These are phyloP conservation scores for Drosophila sucinea DNA, from an alignment of 1,140 invertebrate species.

Conservation along the genomic window DNA sequence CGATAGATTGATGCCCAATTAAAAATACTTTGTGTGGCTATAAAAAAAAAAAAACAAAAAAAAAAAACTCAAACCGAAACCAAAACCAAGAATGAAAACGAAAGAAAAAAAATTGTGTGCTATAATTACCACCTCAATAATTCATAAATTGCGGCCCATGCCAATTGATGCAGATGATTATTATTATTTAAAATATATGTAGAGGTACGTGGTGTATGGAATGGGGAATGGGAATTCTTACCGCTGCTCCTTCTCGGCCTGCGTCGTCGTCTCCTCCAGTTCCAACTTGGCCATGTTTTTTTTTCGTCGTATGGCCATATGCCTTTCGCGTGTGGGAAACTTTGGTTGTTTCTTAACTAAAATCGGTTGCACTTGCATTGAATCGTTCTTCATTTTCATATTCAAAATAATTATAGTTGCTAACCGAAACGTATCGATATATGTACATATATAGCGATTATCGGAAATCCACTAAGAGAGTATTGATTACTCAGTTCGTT, in stretches of 20 bases:
- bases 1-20: conserved; percentile 72
- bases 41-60: background rate
- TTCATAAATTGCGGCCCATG: conserved; percentile 58
- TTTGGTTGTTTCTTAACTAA: conserved; percentile 86
- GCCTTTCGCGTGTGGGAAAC: conserved; percentile 88
- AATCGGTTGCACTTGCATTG: conserved; percentile 81
- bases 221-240: conserved; percentile 26
- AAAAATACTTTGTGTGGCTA: conserved; percentile 60
- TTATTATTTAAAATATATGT: background rate
- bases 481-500: no score
- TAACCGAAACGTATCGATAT: no score
- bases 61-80: background rate
- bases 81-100: background rate
- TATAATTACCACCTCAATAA: conserved; percentile 69
- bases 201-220: background rate
- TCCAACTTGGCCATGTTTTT: conserved; percentile 67
- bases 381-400: background rate
- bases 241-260: conserved; percentile 33
- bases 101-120: conserved; percentile 44
- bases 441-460: no score
- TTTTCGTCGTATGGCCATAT: conserved; percentile 86
- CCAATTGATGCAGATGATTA: conserved; percentile 13
- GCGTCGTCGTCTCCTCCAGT: conserved; percentile 25
- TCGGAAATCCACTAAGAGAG: no score
- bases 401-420: background rate